Percentiles rank a stretch among this genome's conserved stretches.
Conservation (phyloP, 2,797 vertebrate species). For the Pseudotriccus pelzelni region DNA sequence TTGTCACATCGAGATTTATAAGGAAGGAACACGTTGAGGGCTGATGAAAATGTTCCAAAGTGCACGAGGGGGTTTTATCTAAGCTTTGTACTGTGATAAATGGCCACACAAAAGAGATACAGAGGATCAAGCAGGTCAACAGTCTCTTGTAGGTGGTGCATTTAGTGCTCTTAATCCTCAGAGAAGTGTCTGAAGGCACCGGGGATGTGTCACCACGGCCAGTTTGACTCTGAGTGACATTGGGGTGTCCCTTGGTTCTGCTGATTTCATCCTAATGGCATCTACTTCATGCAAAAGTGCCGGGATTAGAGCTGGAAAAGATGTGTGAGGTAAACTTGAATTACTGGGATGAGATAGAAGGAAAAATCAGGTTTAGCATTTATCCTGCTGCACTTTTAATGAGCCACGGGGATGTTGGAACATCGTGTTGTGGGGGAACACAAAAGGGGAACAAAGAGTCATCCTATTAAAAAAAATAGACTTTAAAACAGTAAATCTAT, state of each 20-base stretch:
- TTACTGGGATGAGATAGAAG: background rate
- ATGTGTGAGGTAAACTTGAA: background rate
- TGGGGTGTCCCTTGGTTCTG: background rate
- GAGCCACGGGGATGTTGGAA: background rate
- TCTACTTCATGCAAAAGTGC: background rate
- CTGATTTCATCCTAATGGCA: background rate
- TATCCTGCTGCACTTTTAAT: background rate
- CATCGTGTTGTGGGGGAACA: background rate
- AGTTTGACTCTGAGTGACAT: background rate
- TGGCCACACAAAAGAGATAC: background rate
- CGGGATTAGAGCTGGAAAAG: background rate
- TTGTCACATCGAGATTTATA: rapidly evolving
- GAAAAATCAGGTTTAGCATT: background rate
- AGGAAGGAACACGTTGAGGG: rapidly evolving
- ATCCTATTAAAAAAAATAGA: background rate
- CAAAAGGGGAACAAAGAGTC: background rate
- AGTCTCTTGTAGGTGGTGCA: background rate
- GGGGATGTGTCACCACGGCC: background rate
- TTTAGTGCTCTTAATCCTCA: background rate
- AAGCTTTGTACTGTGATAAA: background rate
- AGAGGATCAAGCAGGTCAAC: background rate
- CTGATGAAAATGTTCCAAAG: rapidly evolving
- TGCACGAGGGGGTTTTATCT: background rate
- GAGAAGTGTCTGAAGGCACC: background rate
- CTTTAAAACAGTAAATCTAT: background rate